Conservation (phyloP, 2,113 vertebrate genomes). For the Sylvietta virens region DNA sequence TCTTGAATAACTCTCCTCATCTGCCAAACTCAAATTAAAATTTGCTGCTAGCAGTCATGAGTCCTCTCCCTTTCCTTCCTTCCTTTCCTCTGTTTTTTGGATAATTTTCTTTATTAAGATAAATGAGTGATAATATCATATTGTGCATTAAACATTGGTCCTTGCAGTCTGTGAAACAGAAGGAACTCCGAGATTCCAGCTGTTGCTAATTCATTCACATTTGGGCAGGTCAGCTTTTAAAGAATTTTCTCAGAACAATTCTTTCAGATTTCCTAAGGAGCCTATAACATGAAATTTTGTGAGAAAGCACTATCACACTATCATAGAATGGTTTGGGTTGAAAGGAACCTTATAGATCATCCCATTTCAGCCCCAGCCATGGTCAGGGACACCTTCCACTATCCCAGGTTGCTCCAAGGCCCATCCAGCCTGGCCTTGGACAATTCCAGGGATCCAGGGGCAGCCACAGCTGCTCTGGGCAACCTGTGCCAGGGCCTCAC, state of each 20-base stretch:
- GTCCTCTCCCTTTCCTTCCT: not conserved
- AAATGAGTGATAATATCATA: not conserved
- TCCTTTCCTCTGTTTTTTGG: not conserved
- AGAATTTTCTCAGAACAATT: not conserved
- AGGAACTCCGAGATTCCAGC: not conserved
- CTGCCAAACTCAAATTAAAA: constrained; percentile 9
- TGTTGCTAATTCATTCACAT: not conserved
- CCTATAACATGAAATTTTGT: not conserved
- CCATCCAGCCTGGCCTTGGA: not conserved
- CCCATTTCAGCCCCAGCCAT: not conserved
- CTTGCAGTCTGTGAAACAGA: not conserved
- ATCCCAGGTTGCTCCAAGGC: not conserved
- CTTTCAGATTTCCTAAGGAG: not conserved
- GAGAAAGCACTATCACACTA: not conserved
- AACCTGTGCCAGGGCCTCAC: not conserved
- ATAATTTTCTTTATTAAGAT: not conserved
- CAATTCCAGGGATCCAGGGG: not conserved
- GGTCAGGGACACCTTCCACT: not conserved
- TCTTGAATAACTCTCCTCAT: not conserved
- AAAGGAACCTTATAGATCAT: not conserved
- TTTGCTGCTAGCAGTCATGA: not conserved
- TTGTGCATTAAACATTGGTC: not conserved
- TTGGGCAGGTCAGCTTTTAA: not conserved
- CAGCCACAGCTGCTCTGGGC: not conserved
- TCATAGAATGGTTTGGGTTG: not conserved